Conservation (phyloP, 2,113 vertebrate genomes). For the Phaetusa simplex region DNA sequence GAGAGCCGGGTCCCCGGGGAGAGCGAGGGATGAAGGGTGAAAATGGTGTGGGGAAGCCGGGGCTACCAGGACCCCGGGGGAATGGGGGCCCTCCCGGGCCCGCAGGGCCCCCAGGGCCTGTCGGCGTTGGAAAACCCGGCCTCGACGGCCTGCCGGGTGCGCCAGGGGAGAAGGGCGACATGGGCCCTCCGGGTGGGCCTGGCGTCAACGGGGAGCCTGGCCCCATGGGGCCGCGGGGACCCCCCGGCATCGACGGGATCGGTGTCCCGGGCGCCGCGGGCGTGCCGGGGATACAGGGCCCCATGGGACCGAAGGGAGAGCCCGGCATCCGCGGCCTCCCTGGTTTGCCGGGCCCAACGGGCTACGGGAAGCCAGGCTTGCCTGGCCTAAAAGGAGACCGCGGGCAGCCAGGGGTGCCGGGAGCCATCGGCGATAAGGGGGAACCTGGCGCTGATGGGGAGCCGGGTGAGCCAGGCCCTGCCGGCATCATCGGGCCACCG, state of each 20-base stretch:
- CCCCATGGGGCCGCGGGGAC: constrained; percentile 81
- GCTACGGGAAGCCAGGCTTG: constrained; percentile 92
- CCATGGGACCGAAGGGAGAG: constrained; percentile 87
- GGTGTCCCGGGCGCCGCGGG: constrained; percentile 87
- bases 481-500: constrained; percentile 83
- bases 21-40: constrained; percentile 90
- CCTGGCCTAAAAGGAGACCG: constrained; percentile 90
- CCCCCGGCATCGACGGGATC: constrained; percentile 82
- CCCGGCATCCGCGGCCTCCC: constrained; percentile 83
- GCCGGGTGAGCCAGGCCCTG: constrained; percentile 81
- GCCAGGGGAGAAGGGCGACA: constrained; percentile 85
- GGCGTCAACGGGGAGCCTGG: constrained; percentile 84
- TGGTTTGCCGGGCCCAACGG: constrained; percentile 86
- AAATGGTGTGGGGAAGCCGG: constrained; percentile 90
- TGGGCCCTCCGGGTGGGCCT: constrained; percentile 80
- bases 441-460: constrained; percentile 84
- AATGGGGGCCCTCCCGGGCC: constrained; percentile 83
- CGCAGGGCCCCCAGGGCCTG: constrained; percentile 72
- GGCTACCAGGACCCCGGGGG: constrained; percentile 83
- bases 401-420: constrained; percentile 84
- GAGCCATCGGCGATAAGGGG: constrained; percentile 87
- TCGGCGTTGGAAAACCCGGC: constrained; percentile 88
- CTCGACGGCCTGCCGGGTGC: constrained; percentile 84
- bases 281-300: constrained; percentile 84
- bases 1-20: constrained; percentile 82